A percentile compares a stretch with the other conserved stretches of the same genome.
These are phyloP conservation scores for Drepana falcataria DNA, from an alignment of 2,888 invertebrate species.

Conservation along the genomic window DNA sequence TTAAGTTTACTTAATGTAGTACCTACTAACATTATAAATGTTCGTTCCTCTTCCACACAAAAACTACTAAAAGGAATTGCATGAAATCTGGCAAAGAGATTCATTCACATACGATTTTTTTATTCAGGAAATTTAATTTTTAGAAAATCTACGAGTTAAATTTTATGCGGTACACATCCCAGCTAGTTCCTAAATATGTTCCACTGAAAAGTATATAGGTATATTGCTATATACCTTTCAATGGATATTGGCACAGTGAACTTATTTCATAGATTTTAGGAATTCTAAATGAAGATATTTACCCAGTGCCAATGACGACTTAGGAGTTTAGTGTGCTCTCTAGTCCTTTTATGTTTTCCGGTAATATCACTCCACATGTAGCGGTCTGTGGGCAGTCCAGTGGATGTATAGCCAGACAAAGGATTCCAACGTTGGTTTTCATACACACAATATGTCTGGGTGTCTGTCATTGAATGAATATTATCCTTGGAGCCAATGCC, in stretches of 20 bases:
- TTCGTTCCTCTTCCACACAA: no score
- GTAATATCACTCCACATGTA: constrained; percentile 95
- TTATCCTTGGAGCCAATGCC: constrained; percentile 65
- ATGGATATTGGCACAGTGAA: no score
- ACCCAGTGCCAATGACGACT: constrained; percentile 95
- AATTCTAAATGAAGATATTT: constrained; percentile 15
- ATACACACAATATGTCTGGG: constrained; percentile 92
- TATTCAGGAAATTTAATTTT: no score
- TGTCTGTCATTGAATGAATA: constrained; percentile 88
- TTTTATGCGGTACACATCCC: background rate
- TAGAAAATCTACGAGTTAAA: background rate
- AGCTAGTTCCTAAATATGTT: no score
- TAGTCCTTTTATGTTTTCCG: constrained; percentile 89
- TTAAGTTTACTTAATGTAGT: background rate
- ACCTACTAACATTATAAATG: no score
- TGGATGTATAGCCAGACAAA: constrained; percentile 90
- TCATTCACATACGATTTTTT: no score
- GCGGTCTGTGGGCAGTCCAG: constrained; percentile 91
- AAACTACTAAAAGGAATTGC: no score
- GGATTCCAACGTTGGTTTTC: constrained; percentile 98
- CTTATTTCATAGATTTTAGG: background rate
- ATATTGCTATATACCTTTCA: no score
- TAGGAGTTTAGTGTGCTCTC: constrained; percentile 90
- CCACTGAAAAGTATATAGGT: no score
- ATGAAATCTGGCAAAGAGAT: no score